These are phyloP conservation scores for Myrmophylax atrothorax DNA, from an alignment of 2,113 vertebrate genomes.

Conservation along the genomic window DNA sequence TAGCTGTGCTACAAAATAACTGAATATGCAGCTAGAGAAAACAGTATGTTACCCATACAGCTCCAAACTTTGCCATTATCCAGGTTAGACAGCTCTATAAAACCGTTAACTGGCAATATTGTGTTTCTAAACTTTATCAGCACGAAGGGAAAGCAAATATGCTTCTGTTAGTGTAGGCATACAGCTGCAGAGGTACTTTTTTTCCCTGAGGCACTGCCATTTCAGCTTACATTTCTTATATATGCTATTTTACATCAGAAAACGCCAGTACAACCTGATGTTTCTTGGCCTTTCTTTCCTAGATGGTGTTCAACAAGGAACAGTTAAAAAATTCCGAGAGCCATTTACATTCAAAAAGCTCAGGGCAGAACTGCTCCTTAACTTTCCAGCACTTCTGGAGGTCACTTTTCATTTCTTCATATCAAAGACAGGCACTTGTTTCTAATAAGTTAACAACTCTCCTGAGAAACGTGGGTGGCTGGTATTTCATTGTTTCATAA, in stretches of 20 bases:
- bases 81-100: neutral
- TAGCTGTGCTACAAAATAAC: neutral
- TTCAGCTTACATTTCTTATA: neutral
- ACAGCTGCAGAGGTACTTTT: neutral
- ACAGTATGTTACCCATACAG: neutral
- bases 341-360: slow-evolving; percentile 48
- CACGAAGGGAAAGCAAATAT: neutral
- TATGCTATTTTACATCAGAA: neutral
- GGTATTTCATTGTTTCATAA: slow-evolving; percentile 79
- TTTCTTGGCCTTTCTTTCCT: slow-evolving; percentile 24
- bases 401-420: slow-evolving; percentile 76
- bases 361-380: slow-evolving; percentile 66
- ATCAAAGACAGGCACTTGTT: slow-evolving; percentile 78
- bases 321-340: neutral
- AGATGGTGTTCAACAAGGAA: neutral
- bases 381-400: slow-evolving; percentile 74
- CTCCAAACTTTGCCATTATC: neutral
- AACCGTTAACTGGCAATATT: neutral
- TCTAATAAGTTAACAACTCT: slow-evolving; percentile 78
- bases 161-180: neutral
- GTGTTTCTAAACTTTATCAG: slow-evolving; percentile 24
- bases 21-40: neutral
- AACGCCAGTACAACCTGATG: neutral
- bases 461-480: slow-evolving; percentile 77
- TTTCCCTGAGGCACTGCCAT: slow-evolving; percentile 20